These are phyloP conservation scores for Simalia tracyae DNA, from an alignment of 2,797 vertebrate genomes.

Conservation along the genomic window DNA sequence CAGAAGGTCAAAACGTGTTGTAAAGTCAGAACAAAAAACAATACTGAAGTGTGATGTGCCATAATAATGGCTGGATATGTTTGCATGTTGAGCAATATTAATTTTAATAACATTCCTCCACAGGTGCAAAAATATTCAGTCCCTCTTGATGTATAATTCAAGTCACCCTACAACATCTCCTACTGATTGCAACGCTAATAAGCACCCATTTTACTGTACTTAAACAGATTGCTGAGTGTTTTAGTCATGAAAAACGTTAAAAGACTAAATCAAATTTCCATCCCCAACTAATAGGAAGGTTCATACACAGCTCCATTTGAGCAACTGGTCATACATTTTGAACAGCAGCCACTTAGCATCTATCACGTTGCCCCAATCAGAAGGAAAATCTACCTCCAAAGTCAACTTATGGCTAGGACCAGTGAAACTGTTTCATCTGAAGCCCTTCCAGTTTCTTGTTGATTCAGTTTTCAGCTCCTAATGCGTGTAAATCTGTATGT, in stretches of 20 bases:
- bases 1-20: slow-evolving; percentile 37
- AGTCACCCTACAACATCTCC: slow-evolving; percentile 17
- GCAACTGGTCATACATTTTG: not conserved
- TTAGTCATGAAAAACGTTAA: slow-evolving; percentile 24
- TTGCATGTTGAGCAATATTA: slow-evolving; percentile 28
- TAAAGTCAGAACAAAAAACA: slow-evolving; percentile 44
- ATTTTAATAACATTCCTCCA: slow-evolving; percentile 49
- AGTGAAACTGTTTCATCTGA: too few relatives aligned
- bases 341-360: not conserved
- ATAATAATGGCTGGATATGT: slow-evolving; percentile 22
- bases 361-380: not conserved
- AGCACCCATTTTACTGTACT: not conserved
- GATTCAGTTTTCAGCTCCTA: too few relatives aligned
- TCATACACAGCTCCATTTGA: not conserved
- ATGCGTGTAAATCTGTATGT: too few relatives aligned
- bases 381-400: not conserved
- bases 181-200: slow-evolving; percentile 35
- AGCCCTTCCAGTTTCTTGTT: too few relatives aligned
- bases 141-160: slow-evolving; percentile 40
- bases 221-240: not conserved
- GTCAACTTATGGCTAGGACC: too few relatives aligned
- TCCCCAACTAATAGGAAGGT: not conserved
- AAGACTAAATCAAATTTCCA: slow-evolving; percentile 10
- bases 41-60: not conserved
- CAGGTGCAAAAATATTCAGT: slow-evolving; percentile 20